These are phyloP conservation scores for Ennomos erosarius DNA, from an alignment of 2,888 invertebrate genomes.

Conservation along the genomic window DNA sequence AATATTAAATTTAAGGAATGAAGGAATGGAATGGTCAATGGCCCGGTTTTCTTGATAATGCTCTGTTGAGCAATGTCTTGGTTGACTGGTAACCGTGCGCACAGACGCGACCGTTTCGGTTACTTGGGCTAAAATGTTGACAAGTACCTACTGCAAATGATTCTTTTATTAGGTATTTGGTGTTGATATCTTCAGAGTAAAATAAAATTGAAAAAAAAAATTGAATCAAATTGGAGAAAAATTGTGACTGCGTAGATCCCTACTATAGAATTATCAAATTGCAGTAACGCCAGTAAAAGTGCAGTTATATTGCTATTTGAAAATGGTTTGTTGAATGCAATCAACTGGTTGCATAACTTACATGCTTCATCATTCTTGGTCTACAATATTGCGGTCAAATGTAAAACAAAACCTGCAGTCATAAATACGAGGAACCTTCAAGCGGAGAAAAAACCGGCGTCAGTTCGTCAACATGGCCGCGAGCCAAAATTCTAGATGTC, in stretches of 20 bases:
- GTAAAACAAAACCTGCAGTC: slow-evolving; percentile 18
- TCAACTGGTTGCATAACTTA: too few relatives aligned
- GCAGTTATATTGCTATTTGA: too few relatives aligned
- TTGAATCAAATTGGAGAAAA: too few relatives aligned
- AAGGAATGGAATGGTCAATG: slow-evolving; percentile 3
- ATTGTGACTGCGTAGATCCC: too few relatives aligned
- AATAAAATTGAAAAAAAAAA: too few relatives aligned
- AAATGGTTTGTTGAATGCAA: too few relatives aligned
- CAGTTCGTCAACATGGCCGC: slow-evolving; percentile 36
- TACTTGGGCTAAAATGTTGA: slow-evolving; percentile 1
- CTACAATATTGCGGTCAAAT: slow-evolving; percentile 2
- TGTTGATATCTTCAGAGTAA: too few relatives aligned
- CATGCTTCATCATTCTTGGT: neutral
- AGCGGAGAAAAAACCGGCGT: slow-evolving; percentile 31
- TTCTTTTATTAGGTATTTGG: too few relatives aligned
- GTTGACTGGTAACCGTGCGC: slow-evolving; percentile 15
- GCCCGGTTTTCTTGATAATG: slow-evolving; percentile 1
- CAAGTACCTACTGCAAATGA: neutral
- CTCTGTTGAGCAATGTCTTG: slow-evolving; percentile 13
- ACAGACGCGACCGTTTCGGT: neutral
- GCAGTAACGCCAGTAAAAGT: too few relatives aligned
- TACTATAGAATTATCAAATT: too few relatives aligned
- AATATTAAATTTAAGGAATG: slow-evolving; percentile 5
- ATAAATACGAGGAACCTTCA: slow-evolving; percentile 30
- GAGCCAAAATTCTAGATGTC: slow-evolving; percentile 38